Conservation (phyloP, 2,888 invertebrate genomes). For the Leptinotarsa rubiginosa region DNA sequence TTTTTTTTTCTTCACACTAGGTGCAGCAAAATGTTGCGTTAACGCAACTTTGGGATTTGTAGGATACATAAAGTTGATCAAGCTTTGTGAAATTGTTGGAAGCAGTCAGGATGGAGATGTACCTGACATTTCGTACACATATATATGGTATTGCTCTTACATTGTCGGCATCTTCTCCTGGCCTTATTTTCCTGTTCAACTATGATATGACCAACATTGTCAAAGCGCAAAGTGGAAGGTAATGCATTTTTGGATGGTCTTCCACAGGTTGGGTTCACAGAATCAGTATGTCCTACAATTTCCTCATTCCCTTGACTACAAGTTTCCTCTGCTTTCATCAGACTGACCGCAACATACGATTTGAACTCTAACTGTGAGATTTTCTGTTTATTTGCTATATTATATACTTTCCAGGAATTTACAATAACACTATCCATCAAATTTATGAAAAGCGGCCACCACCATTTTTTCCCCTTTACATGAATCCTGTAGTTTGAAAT, state of each 20-base stretch:
- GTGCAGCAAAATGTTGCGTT: slow-evolving; percentile 11
- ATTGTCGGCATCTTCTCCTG: neutral
- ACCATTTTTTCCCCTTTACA: slow-evolving; percentile 14
- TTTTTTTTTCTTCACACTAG: neutral
- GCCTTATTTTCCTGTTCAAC: slow-evolving; percentile 15
- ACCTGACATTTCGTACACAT: slow-evolving; percentile 16
- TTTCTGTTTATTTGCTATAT: slow-evolving; percentile 17
- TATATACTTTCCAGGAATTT: slow-evolving; percentile 12
- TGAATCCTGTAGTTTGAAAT: slow-evolving; percentile 13
- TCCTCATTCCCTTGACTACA: slow-evolving; percentile 1
- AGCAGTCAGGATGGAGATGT: slow-evolving; percentile 6
- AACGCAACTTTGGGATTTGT: slow-evolving; percentile 14
- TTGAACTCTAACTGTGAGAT: slow-evolving; percentile 8
- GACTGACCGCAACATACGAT: neutral
- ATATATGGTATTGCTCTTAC: slow-evolving; percentile 9
- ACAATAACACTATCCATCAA: slow-evolving; percentile 11
- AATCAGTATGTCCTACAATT: slow-evolving; percentile 5
- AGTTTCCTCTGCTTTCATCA: neutral
- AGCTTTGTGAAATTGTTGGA: slow-evolving; percentile 8
- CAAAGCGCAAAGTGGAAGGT: slow-evolving; percentile 13
- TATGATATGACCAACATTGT: slow-evolving; percentile 8
- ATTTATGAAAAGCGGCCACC: neutral
- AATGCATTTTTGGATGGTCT: slow-evolving; percentile 6
- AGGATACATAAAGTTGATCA: slow-evolving; percentile 2
- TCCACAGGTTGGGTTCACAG: slow-evolving; percentile 14